Conservation (phyloP, 2,888 invertebrate species). For the Plagiodera versicolora region DNA sequence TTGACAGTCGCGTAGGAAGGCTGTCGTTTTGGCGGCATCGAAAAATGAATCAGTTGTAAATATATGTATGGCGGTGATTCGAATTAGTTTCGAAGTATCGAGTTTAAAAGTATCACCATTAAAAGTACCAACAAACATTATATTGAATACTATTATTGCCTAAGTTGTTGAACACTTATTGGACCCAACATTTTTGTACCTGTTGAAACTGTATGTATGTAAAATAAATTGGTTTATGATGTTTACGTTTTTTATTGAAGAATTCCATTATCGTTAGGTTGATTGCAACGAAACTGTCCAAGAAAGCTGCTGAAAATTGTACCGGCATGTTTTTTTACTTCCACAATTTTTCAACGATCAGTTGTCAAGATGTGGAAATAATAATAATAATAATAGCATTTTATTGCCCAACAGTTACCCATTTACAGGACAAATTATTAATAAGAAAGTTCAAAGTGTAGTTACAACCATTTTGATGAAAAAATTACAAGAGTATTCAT, state of each 20-base stretch:
- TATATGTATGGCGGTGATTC: slow-evolving; percentile 3
- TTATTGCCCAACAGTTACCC: too few species aligned
- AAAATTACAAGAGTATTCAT: too few species aligned
- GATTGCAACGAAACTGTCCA: too few species aligned
- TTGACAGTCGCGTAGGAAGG: slow-evolving; percentile 3
- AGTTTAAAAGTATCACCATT: slow-evolving; percentile 7
- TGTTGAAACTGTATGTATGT: slow-evolving; percentile 23
- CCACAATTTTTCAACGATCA: too few species aligned
- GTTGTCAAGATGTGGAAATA: too few species aligned
- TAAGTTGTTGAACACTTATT: slow-evolving; percentile 19
- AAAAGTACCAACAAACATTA: slow-evolving; percentile 22
- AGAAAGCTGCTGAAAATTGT: too few species aligned
- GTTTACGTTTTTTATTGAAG: background rate
- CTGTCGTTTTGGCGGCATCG: background rate
- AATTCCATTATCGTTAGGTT: too few species aligned
- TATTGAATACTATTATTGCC: slow-evolving; percentile 3
- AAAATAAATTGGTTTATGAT: slow-evolving; percentile 15
- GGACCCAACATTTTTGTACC: slow-evolving; percentile 25
- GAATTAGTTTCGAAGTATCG: background rate
- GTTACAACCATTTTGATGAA: too few species aligned
- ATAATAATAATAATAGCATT: too few species aligned
- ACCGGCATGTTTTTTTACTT: too few species aligned
- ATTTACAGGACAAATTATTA: too few species aligned
- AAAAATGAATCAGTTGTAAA: background rate
- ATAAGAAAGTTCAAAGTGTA: too few species aligned